Conservation (phyloP, 2,797 vertebrate genomes). For the Harpagifer antarcticus region DNA sequence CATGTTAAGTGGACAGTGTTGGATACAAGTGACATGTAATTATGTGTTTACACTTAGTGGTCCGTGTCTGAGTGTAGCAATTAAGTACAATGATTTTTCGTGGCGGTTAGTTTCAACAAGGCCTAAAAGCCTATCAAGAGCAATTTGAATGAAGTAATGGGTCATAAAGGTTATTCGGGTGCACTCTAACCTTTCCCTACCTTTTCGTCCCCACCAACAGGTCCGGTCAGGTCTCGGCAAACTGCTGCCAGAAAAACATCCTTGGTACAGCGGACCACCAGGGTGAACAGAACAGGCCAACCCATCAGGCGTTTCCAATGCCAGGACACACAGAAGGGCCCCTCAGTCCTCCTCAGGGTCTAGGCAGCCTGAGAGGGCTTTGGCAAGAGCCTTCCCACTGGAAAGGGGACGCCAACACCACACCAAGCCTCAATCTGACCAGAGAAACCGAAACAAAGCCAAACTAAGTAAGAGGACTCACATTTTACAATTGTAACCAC, state of each 20-base stretch:
- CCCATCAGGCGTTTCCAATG: conserved; percentile 70
- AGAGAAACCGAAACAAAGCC: conserved; percentile 85
- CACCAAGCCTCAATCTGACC: conserved; percentile 87
- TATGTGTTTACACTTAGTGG: conserved; percentile 38
- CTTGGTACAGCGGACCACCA: conserved; percentile 67
- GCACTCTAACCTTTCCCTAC: conserved; percentile 22
- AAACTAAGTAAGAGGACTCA: conserved; percentile 89
- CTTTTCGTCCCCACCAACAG: conserved; percentile 48
- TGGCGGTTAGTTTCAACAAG: conserved; percentile 23
- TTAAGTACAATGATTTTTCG: conserved; percentile 28
- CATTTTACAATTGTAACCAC: conserved; percentile 5
- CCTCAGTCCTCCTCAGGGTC: conserved; percentile 89
- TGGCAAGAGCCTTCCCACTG: conserved; percentile 75
- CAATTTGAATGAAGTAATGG: conserved; percentile 19
- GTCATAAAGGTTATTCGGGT: conserved; percentile 17
- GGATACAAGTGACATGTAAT: conserved; percentile 32
- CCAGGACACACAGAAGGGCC: conserved; percentile 83
- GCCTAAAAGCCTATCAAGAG: conserved; percentile 20
- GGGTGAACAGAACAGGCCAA: conserved; percentile 79
- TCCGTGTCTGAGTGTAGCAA: conserved; percentile 24
- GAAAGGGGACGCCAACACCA: conserved; percentile 86
- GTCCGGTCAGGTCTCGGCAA: conserved; percentile 53
- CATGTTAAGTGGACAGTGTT: conserved; percentile 28
- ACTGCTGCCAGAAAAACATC: conserved; percentile 50
- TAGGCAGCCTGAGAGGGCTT: conserved; percentile 85